Evolutionary conservation across 2,113 vertebrate genomes (phyloP).

Genomic region (Gila orcuttii): DNA sequence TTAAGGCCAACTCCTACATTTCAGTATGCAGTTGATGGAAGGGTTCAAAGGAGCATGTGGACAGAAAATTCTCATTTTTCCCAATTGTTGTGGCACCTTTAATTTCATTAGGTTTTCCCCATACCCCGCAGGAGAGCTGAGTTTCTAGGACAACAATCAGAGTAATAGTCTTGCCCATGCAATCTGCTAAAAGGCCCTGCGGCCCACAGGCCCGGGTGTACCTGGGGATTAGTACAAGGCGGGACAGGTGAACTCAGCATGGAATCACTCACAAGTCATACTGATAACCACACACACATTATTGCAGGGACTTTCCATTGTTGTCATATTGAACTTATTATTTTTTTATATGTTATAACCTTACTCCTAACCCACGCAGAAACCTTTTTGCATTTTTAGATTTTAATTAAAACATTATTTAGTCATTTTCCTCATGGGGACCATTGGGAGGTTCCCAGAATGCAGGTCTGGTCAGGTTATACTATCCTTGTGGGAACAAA

Average conservation of each 20-base stretch:
- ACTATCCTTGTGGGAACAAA: not conserved
- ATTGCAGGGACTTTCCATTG: not conserved
- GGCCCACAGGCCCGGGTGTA: slow-evolving; percentile 73
- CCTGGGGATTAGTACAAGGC: slow-evolving; percentile 71
- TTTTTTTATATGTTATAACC: slow-evolving; percentile 11
- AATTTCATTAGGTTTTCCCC: slow-evolving; percentile 62
- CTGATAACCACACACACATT: slow-evolving; percentile 42
- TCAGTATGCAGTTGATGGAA: slow-evolving; percentile 40
- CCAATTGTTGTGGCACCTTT: slow-evolving; percentile 66
- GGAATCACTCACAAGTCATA: slow-evolving; percentile 55
- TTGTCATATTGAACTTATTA: not conserved
- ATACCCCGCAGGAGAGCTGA: slow-evolving; percentile 61
- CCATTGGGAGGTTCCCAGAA: not conserved
- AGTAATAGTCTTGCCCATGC: slow-evolving; percentile 76
- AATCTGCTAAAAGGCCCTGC: slow-evolving; percentile 79
- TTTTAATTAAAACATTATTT: slow-evolving; percentile 18
- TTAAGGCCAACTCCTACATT: slow-evolving; percentile 46
- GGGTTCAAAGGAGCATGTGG: slow-evolving; percentile 60
- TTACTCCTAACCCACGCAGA: not conserved
- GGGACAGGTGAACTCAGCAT: slow-evolving; percentile 73
- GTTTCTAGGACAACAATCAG: slow-evolving; percentile 77
- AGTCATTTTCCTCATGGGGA: slow-evolving; percentile 1
- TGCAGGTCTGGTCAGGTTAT: not conserved
- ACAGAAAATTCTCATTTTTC: slow-evolving; percentile 58
- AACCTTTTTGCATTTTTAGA: not conserved